Evolutionary conservation across 2,113 vertebrate species (phyloP).

Genomic region (Hemiprocne comata): DNA sequence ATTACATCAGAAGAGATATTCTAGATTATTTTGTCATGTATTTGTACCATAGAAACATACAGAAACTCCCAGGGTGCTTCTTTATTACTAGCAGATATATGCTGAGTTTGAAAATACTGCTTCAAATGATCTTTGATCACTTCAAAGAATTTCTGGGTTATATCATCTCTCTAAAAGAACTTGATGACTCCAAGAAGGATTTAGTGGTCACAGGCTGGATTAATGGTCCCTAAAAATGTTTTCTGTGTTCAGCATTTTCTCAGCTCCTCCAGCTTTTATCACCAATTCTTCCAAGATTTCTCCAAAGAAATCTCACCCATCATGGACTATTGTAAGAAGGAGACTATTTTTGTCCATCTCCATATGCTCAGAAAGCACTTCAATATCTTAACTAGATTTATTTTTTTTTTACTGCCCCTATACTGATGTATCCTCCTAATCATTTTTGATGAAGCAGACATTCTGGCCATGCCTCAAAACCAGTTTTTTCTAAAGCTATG

Average conservation of each 20-base stretch:
- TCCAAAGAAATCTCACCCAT: conserved; percentile 41
- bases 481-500: background rate
- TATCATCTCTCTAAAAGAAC: background rate
- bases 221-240: background rate
- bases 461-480: conserved; percentile 13
- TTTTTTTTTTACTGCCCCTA: background rate
- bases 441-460: conserved; percentile 8
- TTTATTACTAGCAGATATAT: background rate
- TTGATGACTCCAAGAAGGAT: background rate
- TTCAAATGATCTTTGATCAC: conserved; percentile 13
- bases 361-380: conserved; percentile 60
- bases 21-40: background rate
- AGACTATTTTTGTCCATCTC: conserved; percentile 55
- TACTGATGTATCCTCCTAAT: background rate
- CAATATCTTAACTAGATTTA: conserved; percentile 6
- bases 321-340: conserved; percentile 53
- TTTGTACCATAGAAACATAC: background rate
- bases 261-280: conserved; percentile 28
- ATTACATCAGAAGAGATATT: background rate
- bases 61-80: background rate
- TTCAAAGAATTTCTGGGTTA: background rate
- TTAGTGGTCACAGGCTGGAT: background rate
- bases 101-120: background rate
- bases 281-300: conserved; percentile 37
- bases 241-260: conserved; percentile 26